Evolutionary conservation across 2,113 vertebrate genomes (phyloP), one percentile per base, ranked within the genome.

Genomic region (Phalacrocorax brasilianus): DNA sequence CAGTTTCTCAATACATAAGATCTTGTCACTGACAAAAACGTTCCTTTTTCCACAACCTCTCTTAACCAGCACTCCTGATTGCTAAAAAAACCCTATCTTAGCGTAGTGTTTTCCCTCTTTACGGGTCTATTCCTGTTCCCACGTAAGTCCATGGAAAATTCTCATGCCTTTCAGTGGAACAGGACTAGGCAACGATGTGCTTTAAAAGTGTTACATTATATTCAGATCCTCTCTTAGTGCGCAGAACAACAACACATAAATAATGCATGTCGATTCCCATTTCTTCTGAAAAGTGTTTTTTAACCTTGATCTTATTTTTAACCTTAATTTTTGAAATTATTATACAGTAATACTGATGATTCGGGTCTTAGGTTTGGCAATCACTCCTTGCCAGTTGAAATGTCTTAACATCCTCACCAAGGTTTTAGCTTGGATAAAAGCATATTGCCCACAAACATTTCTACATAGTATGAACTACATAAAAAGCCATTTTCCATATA

Each of bases 401-500:
- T 70, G 71, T 66, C 33, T 77, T 66, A 63, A 80, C 20, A 71
- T 72, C 53, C 24, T 84, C 74, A 71, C n/a, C 15, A 72, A 62
- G 30, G 35, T 88, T 82, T 92, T 75, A 91, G 49, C 49, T 52
- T 49, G 55, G 66, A 80, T 65, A 88, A 91, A 80, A 92, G 76
- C 50, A 56, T 55, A 86, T 75, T 82, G 73, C 42, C 26, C 66
- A 80, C 44, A 80, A 61, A 82, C 0, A 0, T 76, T 68, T 72
- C 85, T 87, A 94, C 24, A 53, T 5, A 58, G 66, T 14, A 72
- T 47, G 21, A 91, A 67, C 63, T 87, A 75, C 65, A 91, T 42
- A 91, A 85, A 94, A 89, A 87, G 74, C 74, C 87, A 27, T 76
- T 91, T 81, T 92, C 52, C 73, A 66, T 76, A 85, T 38, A 91